Base-by-base conservation (phyloP, 2,797 vertebrate species). In the Octomys mimax region DNA sequence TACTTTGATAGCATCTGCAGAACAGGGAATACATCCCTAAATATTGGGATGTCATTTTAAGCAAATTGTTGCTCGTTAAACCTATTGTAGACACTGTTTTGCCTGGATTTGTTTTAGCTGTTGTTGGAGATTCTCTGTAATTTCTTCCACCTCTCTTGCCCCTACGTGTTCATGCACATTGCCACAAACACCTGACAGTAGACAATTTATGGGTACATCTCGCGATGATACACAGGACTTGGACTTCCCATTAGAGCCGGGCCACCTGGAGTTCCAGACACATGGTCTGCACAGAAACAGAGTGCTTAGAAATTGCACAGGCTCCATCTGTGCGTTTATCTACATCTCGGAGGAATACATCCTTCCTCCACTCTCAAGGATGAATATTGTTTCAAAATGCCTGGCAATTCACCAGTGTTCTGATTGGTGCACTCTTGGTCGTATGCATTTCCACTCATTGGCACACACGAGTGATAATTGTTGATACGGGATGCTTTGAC, bases 1-100 rank as follows among this genome's bases (percentile, higher is more conserved):
- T 77, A 93, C 95, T 94, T 91, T 52, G 92, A 87, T 93, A 96
- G 88, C 92, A 97, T 97, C 96, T 94, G 78, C 88, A 97, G 85
- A 92, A 94, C 52, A 93, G 39, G 9, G 95, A 97, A 97, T 92
- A 82, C 95, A 71, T 97, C 88, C 93, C 96, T 96, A 94, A 97
- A 96, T 97, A 94, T 93, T 93, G 86, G 86, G 54, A 80, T 95
- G 94, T 93, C 96, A 96, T 95, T 97, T 97, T 91, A 95, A 97
- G 93, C 80, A 97, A 94, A 97, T 86, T 91, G 77, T 94, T 93
- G 36, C 83, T 97, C 96, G 90, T 97, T 96, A 93, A 92, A 83
- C 68, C 91, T 42, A 81, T 87, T 92, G 90, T 85, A 91, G 93
- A 66, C 42, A 75, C 68, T 79, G 57, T 87, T 94, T 96, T 82